Conservation (phyloP, 2,113 vertebrate species). For the Apistogramma diplotaenia region DNA sequence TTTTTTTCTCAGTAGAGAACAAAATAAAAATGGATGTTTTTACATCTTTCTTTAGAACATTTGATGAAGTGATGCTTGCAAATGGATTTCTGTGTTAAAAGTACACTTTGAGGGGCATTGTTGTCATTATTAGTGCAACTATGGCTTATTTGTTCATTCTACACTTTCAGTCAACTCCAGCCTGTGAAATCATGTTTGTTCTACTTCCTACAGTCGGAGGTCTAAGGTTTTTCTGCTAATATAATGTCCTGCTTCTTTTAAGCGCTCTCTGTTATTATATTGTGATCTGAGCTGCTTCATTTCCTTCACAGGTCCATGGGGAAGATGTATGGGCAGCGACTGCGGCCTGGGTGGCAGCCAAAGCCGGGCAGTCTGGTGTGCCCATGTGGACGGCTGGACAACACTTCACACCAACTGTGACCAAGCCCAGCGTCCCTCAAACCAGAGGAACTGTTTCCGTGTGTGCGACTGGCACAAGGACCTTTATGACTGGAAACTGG, state of each 20-base stretch:
- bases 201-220: not conserved
- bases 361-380: constrained; percentile 93
- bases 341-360: constrained; percentile 95
- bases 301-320: constrained; percentile 88
- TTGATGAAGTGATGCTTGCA: not conserved
- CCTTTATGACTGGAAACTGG: constrained; percentile 90
- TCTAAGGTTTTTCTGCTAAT: not conserved
- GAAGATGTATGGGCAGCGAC: constrained; percentile 95
- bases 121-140: not conserved
- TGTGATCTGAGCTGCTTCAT: constrained; percentile 22
- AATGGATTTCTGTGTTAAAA: not conserved
- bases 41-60: not conserved
- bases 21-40: not conserved
- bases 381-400: constrained; percentile 94
- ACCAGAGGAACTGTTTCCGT: constrained; percentile 93
- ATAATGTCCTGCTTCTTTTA: not conserved
- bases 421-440: constrained; percentile 83
- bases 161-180: not conserved
- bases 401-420: constrained; percentile 92
- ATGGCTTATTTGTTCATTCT: not conserved
- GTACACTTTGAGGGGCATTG: not conserved
- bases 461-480: constrained; percentile 98
- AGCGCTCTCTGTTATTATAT: not conserved
- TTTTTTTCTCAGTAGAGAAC: not conserved
- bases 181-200: not conserved